Evolutionary conservation across 1,140 invertebrate species (phyloP).

Genomic region (Eriosoma lanigerum): DNA sequence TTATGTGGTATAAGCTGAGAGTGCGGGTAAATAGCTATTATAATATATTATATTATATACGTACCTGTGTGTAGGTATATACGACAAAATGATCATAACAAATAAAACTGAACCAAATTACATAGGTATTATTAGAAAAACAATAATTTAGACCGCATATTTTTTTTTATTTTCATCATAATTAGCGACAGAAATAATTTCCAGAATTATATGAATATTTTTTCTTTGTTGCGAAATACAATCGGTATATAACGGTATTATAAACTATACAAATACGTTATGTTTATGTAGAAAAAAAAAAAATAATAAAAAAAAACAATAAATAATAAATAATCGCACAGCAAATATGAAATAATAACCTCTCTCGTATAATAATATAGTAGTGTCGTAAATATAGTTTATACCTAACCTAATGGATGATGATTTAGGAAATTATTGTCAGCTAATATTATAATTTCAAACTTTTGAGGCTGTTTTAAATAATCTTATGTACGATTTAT

Average conservation of each 20-base stretch:
- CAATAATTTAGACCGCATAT: neutral
- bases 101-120: neutral
- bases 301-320: no score
- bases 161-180: neutral
- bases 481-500: no score
- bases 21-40: neutral
- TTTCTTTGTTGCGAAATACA: neutral
- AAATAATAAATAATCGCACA: no score
- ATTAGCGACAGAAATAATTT: constrained; percentile 7
- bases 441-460: no score
- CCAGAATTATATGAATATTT: neutral
- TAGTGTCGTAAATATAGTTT: no score
- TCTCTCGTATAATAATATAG: no score
- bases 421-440: no score
- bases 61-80: neutral
- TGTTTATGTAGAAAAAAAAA: neutral
- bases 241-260: neutral
- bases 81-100: neutral
- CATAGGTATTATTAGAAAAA: neutral
- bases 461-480: no score
- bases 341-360: no score
- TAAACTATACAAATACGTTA: neutral
- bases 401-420: no score
- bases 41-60: neutral
- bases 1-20: neutral